phyloP scores from a whole-genome alignment of 2,113 vertebrate genomes.

The Nannospalax galili region DNA sequence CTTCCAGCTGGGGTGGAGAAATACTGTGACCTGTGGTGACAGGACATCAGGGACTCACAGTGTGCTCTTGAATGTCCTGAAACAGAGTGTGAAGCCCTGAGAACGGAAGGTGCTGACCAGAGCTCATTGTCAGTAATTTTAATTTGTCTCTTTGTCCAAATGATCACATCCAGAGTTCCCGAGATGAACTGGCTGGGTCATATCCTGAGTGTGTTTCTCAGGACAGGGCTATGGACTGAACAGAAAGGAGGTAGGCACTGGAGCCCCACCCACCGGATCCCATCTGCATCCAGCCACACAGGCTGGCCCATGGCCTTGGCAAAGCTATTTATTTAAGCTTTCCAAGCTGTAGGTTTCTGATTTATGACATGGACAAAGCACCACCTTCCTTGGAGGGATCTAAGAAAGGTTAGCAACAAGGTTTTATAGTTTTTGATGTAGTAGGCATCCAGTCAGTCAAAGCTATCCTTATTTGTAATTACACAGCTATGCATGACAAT shows the following conservation, averaged over 20 bases:
- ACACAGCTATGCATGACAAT: background rate
- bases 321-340: background rate
- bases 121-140: background rate
- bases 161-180: background rate
- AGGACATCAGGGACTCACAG: background rate
- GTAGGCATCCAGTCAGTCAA: background rate
- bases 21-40: background rate
- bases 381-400: background rate
- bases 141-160: slow-evolving; percentile 45
- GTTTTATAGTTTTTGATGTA: background rate
- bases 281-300: background rate
- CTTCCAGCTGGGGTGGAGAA: slow-evolving; percentile 5
- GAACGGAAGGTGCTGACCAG: background rate
- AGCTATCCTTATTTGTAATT: background rate
- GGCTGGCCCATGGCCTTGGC: background rate
- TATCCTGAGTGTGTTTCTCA: background rate
- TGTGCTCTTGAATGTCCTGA: background rate
- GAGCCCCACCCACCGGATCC: background rate
- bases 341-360: background rate
- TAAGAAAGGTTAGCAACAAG: background rate
- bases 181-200: background rate
- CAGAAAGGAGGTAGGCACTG: background rate
- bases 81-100: background rate
- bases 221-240: background rate
- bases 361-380: background rate